Conservation (phyloP, 2,888 invertebrate genomes). For the Sarcophaga carnaria region DNA sequence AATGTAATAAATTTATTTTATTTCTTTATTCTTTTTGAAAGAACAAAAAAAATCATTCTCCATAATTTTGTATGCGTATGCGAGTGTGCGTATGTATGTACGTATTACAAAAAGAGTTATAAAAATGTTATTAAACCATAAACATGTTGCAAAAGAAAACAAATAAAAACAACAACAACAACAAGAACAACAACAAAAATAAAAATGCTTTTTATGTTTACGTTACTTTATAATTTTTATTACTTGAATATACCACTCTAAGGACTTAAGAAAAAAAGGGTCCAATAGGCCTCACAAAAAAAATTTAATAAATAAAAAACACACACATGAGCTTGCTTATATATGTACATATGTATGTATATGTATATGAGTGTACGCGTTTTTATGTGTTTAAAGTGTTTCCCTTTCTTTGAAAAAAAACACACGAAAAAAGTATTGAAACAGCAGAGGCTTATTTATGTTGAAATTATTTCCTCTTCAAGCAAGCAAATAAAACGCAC, state of each 20-base stretch:
- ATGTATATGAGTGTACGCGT: background rate
- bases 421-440: conserved; percentile 35
- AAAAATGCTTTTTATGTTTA: conserved; percentile 38
- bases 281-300: no score
- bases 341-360: no score
- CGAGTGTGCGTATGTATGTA: no score
- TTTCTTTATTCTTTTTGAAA: background rate
- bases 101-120: conserved; percentile 44
- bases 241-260: conserved; percentile 11
- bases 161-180: conserved; percentile 1
- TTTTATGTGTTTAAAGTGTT: background rate
- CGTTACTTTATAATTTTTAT: conserved; percentile 52
- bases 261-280: no score
- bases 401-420: background rate
- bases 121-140: conserved; percentile 65
- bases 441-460: conserved; percentile 62
- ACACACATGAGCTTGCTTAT: no score
- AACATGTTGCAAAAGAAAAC: conserved; percentile 41
- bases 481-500: no score
- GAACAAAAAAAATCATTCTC: background rate
- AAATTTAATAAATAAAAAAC: no score
- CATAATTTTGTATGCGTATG: background rate
- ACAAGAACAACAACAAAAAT: no score
- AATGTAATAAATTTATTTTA: conserved; percentile 34
- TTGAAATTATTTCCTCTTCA: conserved; percentile 47